Evolutionary conservation across 2,888 invertebrate species (phyloP).

Genomic region (Cosmorhoe ocellata): DNA sequence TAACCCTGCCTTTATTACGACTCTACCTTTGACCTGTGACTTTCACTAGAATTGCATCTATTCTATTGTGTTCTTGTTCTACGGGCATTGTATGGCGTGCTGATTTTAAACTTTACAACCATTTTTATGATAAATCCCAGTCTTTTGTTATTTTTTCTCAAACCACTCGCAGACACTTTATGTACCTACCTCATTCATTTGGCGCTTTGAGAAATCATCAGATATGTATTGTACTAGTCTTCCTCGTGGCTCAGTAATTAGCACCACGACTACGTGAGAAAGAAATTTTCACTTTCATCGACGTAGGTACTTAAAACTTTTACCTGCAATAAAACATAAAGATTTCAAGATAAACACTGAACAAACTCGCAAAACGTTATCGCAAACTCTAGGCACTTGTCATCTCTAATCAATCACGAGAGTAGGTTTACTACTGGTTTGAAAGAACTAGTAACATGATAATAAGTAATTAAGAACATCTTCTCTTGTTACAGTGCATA

Average conservation of each 20-base stretch:
- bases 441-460: constrained; percentile 9
- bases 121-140: not conserved
- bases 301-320: not conserved
- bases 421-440: too few relatives aligned
- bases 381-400: constrained; percentile 13
- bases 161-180: not conserved
- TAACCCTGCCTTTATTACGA: constrained; percentile 41
- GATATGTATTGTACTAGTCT: not conserved
- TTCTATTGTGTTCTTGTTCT: constrained; percentile 32
- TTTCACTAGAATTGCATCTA: constrained; percentile 30
- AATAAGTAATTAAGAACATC: constrained; percentile 7
- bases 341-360: not conserved
- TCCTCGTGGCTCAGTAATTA: not conserved
- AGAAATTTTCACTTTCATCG: constrained; percentile 1
- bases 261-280: constrained; percentile 15
- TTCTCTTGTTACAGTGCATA: constrained; percentile 85
- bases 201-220: constrained; percentile 4
- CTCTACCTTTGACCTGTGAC: constrained; percentile 34
- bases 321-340: not conserved
- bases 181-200: not conserved
- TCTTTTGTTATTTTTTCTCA: constrained; percentile 2
- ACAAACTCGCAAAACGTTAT: not conserved
- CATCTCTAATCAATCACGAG: not conserved
- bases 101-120: constrained; percentile 16
- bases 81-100: constrained; percentile 18